Conservation (phyloP, 2,113 vertebrate species). For the Tympanuchus pallidicinctus region DNA sequence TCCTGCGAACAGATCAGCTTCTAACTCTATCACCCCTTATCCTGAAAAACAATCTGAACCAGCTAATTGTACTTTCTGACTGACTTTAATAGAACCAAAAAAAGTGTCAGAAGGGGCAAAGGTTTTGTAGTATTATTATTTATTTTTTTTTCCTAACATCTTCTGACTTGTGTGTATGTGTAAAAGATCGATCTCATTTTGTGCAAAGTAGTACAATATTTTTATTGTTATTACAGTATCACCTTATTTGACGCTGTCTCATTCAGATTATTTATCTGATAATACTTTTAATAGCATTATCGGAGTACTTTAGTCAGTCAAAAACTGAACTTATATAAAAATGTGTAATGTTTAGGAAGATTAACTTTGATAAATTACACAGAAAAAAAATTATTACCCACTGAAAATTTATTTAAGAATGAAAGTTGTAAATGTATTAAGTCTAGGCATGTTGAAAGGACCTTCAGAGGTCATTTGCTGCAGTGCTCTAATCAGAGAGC, state of each 20-base stretch:
- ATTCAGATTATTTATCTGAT: slow-evolving; percentile 18
- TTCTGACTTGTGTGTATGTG: background rate
- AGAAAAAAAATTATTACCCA: slow-evolving; percentile 51
- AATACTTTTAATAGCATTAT: slow-evolving; percentile 42
- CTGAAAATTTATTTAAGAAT: slow-evolving; percentile 64
- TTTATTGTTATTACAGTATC: background rate
- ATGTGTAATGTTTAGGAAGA: background rate
- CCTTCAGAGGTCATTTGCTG: background rate
- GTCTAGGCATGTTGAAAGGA: background rate
- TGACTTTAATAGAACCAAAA: background rate
- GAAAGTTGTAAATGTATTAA: slow-evolving; percentile 45
- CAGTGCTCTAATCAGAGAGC: background rate
- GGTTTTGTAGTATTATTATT: background rate
- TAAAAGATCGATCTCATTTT: background rate
- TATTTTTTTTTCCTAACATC: background rate
- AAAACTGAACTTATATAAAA: slow-evolving; percentile 59
- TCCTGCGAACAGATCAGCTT: background rate
- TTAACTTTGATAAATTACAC: slow-evolving; percentile 34
- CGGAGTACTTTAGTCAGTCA: slow-evolving; percentile 7
- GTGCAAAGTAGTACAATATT: background rate
- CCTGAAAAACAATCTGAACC: background rate
- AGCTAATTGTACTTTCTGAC: background rate
- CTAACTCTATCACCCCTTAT: background rate
- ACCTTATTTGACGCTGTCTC: background rate
- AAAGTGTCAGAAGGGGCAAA: background rate